These are phyloP conservation scores for Melipona beecheii DNA, from an alignment of 2,888 invertebrate genomes.

Conservation along the genomic window DNA sequence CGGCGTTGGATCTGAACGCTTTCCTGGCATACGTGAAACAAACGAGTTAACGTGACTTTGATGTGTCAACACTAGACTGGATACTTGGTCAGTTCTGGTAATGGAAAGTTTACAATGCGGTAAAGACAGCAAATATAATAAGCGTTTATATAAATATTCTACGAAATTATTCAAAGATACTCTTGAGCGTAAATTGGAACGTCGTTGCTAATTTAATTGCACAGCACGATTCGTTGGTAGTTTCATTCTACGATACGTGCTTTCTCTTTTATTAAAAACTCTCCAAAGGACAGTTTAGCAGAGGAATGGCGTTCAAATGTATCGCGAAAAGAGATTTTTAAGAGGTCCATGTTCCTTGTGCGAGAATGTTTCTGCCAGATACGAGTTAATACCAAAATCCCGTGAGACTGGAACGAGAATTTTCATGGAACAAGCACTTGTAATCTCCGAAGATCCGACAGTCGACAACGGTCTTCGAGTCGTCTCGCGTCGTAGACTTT, in stretches of 20 bases:
- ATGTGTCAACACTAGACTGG: too few relatives aligned
- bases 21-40: too few relatives aligned
- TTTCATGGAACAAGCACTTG: conserved; percentile 48
- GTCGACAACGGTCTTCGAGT: conserved; percentile 43
- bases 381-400: conserved; percentile 38
- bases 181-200: too few relatives aligned
- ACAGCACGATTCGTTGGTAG: too few relatives aligned
- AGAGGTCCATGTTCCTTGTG: background rate
- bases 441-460: conserved; percentile 48
- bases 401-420: conserved; percentile 20
- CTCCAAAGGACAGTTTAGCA: background rate
- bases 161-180: too few relatives aligned
- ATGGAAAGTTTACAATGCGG: too few relatives aligned
- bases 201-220: too few relatives aligned
- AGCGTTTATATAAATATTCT: too few relatives aligned
- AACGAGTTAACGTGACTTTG: too few relatives aligned
- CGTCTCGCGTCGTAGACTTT: conserved; percentile 40
- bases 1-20: too few relatives aligned
- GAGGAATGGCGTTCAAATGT: background rate
- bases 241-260: background rate
- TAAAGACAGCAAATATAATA: too few relatives aligned
- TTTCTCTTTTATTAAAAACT: background rate
- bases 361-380: conserved; percentile 1
- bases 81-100: too few relatives aligned
- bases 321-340: background rate